Evolutionary conservation across 2,113 vertebrate genomes (phyloP).

Genomic region (Lophius piscatorius): DNA sequence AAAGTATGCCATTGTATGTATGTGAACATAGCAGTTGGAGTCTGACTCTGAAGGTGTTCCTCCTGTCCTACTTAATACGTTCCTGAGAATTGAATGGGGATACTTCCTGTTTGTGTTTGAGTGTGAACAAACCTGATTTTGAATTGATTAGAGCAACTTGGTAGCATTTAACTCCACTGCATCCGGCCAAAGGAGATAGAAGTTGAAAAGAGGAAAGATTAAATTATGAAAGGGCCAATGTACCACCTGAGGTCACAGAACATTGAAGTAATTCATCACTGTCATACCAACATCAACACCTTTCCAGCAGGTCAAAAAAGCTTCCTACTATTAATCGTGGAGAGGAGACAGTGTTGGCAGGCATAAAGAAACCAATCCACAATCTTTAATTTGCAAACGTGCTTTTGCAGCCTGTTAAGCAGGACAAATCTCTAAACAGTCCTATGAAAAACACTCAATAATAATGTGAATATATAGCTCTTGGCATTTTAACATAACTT

Average conservation of each 20-base stretch:
- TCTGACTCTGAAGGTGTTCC: not conserved
- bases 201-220: slow-evolving; percentile 31
- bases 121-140: slow-evolving; percentile 36
- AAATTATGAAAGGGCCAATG: slow-evolving; percentile 54
- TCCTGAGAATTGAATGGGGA: no score
- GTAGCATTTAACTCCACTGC: slow-evolving; percentile 11
- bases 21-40: not conserved
- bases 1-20: not conserved
- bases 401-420: slow-evolving; percentile 5
- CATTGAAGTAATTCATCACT: slow-evolving; percentile 70
- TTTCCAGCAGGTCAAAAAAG: slow-evolving; percentile 51
- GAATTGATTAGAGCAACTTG: slow-evolving; percentile 42
- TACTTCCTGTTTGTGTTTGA: no score
- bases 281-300: slow-evolving; percentile 70
- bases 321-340: slow-evolving; percentile 60
- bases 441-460: slow-evolving; percentile 24
- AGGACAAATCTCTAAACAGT: slow-evolving; percentile 19
- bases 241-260: slow-evolving; percentile 59
- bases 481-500: slow-evolving; percentile 10
- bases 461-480: slow-evolving; percentile 10
- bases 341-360: slow-evolving; percentile 43
- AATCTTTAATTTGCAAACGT: slow-evolving; percentile 37
- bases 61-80: no score
- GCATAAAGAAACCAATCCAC: slow-evolving; percentile 42
- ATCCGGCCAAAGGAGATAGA: slow-evolving; percentile 24